Evolutionary conservation across 2,888 invertebrate species (phyloP).

Genomic region (Bruchidius siliquastri): DNA sequence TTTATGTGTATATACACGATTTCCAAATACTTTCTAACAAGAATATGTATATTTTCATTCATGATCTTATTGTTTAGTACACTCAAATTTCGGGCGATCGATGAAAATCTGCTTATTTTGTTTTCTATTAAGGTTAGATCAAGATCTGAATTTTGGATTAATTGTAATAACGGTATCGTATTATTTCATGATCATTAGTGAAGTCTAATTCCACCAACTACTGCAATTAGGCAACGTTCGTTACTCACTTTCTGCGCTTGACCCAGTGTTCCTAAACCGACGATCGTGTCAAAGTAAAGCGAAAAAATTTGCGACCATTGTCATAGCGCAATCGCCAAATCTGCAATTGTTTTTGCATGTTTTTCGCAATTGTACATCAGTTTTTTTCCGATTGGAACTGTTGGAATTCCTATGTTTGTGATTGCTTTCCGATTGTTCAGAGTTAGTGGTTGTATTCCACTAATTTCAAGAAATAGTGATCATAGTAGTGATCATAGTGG

Average conservation of each 20-base stretch:
- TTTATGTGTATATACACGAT: too few species aligned
- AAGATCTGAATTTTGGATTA: not conserved
- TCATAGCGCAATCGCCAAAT: not conserved
- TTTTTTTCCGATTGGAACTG: not conserved
- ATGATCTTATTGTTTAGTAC: too few species aligned
- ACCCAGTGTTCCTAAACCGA: not conserved
- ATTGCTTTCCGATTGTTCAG: not conserved
- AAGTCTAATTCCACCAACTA: not conserved
- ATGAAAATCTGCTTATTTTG: not conserved
- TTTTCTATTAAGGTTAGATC: not conserved
- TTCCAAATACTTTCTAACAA: too few species aligned
- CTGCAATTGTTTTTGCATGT: not conserved
- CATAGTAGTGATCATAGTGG: too few species aligned
- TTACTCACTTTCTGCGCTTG: not conserved
- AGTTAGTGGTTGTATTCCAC: not conserved
- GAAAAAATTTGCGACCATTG: not conserved
- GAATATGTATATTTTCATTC: too few species aligned
- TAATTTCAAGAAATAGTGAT: too few species aligned
- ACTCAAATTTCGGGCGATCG: too few species aligned
- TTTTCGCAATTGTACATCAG: not conserved
- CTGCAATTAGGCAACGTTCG: not conserved
- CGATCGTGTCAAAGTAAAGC: not conserved
- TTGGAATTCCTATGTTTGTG: not conserved
- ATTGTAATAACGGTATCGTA: not conserved
- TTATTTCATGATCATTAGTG: not conserved